Evolutionary conservation across 2,797 vertebrate species (phyloP).

Genomic region (Falco cherrug): DNA sequence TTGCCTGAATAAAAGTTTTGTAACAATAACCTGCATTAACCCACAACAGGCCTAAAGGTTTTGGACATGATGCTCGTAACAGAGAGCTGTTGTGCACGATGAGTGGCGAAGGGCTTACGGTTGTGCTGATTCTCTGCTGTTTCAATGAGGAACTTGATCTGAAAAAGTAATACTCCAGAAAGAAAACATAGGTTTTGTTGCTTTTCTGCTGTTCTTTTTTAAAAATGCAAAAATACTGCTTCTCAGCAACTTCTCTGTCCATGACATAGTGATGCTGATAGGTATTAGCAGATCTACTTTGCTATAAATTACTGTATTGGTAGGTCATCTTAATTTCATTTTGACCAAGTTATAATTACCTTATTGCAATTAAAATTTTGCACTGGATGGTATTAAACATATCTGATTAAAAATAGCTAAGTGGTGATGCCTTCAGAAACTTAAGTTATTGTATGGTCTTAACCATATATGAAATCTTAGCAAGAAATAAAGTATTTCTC

Average conservation of each 20-base stretch:
- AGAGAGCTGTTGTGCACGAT: background rate
- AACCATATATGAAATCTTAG: background rate
- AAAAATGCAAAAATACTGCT: background rate
- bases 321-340: background rate
- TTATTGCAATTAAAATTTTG: background rate
- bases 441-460: background rate
- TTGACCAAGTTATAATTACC: background rate
- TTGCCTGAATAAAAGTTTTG: background rate
- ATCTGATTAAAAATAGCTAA: background rate
- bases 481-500: background rate
- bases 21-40: background rate
- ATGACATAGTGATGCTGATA: background rate
- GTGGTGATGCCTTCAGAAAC: background rate
- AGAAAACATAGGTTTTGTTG: background rate
- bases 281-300: slow-evolving; percentile 7
- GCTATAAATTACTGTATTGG: background rate
- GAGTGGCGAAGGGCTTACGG: background rate
- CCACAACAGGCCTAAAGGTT: background rate
- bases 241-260: background rate
- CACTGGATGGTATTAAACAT: background rate
- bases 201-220: background rate
- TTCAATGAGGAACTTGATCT: background rate
- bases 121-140: background rate
- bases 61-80: background rate
- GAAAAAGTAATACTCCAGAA: background rate